Evolutionary conservation across 2,113 vertebrate genomes (phyloP).

Genomic region (Hipposideros armiger): DNA sequence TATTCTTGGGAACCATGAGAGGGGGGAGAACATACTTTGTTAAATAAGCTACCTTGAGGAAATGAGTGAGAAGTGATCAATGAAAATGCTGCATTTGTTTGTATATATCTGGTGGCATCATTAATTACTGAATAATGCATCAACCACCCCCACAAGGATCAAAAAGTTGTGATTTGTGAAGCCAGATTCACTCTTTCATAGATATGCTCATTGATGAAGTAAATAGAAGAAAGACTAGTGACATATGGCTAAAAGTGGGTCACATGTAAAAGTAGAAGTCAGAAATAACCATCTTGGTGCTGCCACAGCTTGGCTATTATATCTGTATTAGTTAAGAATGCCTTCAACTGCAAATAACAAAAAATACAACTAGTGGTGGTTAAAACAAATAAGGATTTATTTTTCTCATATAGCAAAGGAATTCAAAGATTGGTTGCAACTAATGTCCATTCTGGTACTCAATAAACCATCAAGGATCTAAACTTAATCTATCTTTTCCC

Average conservation of each 20-base stretch:
- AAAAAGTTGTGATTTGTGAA: neutral
- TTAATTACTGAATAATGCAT: neutral
- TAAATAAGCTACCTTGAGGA: neutral
- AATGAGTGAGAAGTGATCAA: neutral
- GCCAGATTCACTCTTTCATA: neutral
- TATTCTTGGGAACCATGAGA: neutral
- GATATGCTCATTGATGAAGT: neutral
- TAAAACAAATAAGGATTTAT: neutral
- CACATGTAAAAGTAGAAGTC: neutral
- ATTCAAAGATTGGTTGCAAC: neutral
- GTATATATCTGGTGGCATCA: neutral
- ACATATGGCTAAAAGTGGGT: neutral
- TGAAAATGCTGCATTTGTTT: neutral
- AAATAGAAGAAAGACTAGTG: neutral
- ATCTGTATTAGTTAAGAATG: neutral
- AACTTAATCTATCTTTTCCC: neutral
- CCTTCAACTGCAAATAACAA: neutral
- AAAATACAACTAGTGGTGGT: neutral
- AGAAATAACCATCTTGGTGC: neutral
- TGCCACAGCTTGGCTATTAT: neutral
- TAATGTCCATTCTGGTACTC: neutral
- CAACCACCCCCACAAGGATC: neutral
- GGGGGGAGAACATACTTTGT: neutral
- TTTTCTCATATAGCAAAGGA: slow-evolving; percentile 7
- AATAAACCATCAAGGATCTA: neutral